Base-by-base conservation (phyloP, 2,797 vertebrate species). In the Salarias fasciatus region DNA sequence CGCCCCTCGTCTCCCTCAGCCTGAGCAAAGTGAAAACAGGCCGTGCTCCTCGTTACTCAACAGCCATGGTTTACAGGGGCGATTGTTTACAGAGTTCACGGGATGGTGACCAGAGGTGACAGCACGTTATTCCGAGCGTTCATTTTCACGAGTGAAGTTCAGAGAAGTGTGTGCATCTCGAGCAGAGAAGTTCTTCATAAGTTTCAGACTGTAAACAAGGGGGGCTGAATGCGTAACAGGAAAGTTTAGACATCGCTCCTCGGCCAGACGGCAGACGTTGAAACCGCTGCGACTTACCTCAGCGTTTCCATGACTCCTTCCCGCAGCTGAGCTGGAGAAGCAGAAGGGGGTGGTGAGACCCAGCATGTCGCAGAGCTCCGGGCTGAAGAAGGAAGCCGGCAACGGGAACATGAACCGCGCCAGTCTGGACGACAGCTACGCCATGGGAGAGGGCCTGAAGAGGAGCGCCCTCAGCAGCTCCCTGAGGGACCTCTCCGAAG, bases 391-490 rank as follows among this genome's bases (percentile, higher is more conserved):
- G 82, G 98, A 99, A 40, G 89, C 94, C 0, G 96, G 96, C 7
- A 95, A 94, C 0, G 95, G 96, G 15, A 94, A 80, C 0, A 92
- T 98, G 92, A 95, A 92, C 91, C 92, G 96, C 8, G 93, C 96
- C 48, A 99, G 98, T 74, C 93, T 99, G 87, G 98, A 99, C 0
- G 97, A 99, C 91, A 97, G 95, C 72, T 99, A 98, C 0, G 89
- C 97, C 37, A 94, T 94, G 28, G 93, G 97, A 0, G 97, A 99
- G 88, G 97, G 98, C 36, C 94, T 99, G 58, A 99, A 99, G 81
- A 91, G 97, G 72, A 99, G 95, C 0, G 95, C 98, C 0, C 96
- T 99, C 69, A 99, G 98, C 88, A 99, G 97, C 92, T 99, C 97
- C 12, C 93, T 99, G 29, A 67, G 96, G 24, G 97, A 99, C 87